phyloP scores from a whole-genome alignment of 2,113 vertebrate species.

The Caranx ignobilis region DNA sequence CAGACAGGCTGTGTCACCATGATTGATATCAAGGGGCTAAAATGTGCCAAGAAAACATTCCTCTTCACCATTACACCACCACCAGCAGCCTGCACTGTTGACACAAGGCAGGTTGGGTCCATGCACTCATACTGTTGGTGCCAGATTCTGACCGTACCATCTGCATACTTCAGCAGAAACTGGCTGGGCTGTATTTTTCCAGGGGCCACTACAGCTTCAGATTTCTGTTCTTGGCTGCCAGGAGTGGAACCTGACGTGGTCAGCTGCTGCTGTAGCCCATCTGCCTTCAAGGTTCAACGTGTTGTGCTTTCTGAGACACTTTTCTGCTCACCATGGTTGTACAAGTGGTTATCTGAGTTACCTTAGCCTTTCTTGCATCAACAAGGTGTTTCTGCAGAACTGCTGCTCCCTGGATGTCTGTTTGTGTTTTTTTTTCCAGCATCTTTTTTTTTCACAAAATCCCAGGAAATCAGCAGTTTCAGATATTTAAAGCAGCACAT shows the following conservation, averaged over 20 bases:
- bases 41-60: not conserved
- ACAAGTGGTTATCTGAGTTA: not conserved
- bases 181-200: not conserved
- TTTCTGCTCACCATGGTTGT: no score
- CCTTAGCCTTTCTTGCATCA: not conserved
- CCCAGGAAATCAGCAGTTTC: not conserved
- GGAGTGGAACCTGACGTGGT: no score
- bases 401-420: not conserved
- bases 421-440: not conserved
- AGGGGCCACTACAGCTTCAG: not conserved
- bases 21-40: not conserved
- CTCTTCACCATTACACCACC: not conserved
- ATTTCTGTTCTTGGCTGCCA: conserved; percentile 1
- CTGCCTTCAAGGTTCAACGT: not conserved
- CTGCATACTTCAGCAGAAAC: not conserved
- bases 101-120: not conserved
- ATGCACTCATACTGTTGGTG: not conserved
- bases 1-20: not conserved
- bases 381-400: not conserved
- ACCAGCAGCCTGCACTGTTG: not conserved
- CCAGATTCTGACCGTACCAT: conserved; percentile 7
- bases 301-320: not conserved
- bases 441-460: not conserved
- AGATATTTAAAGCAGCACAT: not conserved
- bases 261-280: not conserved